A percentile compares a stretch with the other conserved stretches of the same genome.
phyloP scores from a whole-genome alignment of 2,888 invertebrate species.

The Flexamia atlantica region DNA sequence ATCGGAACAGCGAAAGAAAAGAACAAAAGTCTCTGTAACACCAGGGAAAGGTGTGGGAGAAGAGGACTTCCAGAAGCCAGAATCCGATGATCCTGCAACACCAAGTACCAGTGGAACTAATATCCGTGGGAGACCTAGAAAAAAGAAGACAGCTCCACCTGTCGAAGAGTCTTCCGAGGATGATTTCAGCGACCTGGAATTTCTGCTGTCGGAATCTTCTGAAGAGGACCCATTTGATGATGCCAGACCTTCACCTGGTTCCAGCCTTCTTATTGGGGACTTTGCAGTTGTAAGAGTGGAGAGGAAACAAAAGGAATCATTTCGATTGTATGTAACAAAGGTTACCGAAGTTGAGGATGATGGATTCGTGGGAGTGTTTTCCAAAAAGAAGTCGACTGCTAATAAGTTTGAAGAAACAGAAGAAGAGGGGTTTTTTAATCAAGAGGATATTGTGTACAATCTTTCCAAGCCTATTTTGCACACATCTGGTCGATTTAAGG shows the following conservation, averaged over 20 bases:
- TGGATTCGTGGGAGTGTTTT: constrained; percentile 52
- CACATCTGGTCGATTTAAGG: constrained; percentile 50
- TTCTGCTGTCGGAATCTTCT: constrained; percentile 35
- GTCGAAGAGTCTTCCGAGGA: constrained; percentile 57
- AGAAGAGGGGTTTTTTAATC: constrained; percentile 56
- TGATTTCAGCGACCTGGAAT: constrained; percentile 55
- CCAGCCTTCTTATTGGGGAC: constrained; percentile 55
- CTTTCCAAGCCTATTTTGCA: constrained; percentile 42
- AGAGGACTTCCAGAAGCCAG: constrained; percentile 51
- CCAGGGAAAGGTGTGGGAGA: constrained; percentile 59
- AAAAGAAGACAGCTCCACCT: constrained; percentile 55
- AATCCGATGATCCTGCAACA: not conserved
- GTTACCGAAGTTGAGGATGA: constrained; percentile 30
- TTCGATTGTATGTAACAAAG: constrained; percentile 54
- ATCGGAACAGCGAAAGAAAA: constrained; percentile 50
- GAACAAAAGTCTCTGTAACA: constrained; percentile 51
- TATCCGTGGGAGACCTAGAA: constrained; percentile 33
- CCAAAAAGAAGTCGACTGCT: constrained; percentile 44
- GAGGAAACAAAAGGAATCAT: constrained; percentile 55
- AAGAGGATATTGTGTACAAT: constrained; percentile 31
- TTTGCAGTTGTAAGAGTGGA: constrained; percentile 58
- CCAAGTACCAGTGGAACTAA: constrained; percentile 23
- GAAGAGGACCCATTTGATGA: constrained; percentile 59
- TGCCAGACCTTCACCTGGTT: constrained; percentile 48
- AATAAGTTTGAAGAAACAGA: constrained; percentile 52